Conservation (phyloP, 1,140 invertebrate genomes). For the Meteorus sp. region DNA sequence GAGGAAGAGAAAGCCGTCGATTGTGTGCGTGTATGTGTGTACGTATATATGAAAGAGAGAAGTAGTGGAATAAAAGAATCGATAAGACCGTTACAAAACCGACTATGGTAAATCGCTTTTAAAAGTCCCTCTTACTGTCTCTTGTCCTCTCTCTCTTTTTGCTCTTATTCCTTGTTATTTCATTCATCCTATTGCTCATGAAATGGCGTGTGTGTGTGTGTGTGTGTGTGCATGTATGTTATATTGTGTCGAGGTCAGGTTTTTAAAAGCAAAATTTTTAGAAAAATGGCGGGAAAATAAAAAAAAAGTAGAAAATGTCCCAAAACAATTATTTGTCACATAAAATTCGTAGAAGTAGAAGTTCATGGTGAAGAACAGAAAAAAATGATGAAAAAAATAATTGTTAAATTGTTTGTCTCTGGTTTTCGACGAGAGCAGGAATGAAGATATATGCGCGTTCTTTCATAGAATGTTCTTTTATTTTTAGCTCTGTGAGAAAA, state of each 20-base stretch:
- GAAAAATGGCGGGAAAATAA: neutral
- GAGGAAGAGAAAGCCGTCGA: neutral
- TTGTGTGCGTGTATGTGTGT: neutral
- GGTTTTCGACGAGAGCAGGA: conserved; percentile 10
- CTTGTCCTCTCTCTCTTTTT: too few species aligned
- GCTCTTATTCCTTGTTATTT: too few species aligned
- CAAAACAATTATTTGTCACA: conserved; percentile 4
- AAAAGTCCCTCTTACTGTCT: neutral
- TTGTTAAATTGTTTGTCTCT: too few species aligned
- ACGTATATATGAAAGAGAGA: neutral
- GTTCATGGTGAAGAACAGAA: too few species aligned
- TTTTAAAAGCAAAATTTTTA: conserved; percentile 18
- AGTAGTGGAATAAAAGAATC: conserved; percentile 32
- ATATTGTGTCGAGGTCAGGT: conserved; percentile 21
- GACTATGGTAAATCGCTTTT: conserved; percentile 13
- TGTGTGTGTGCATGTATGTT: too few species aligned
- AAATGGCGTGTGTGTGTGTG: conserved; percentile 2
- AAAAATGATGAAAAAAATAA: too few species aligned
- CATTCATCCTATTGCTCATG: too few species aligned
- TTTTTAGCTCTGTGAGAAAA: too few species aligned
- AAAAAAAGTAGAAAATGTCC: neutral
- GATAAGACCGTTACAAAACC: conserved; percentile 41
- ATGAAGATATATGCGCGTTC: conserved; percentile 16
- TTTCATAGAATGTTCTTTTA: too few species aligned
- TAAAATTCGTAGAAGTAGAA: too few species aligned